These are phyloP conservation scores for Tragelaphus buxtoni DNA, from an alignment of 2,113 vertebrate species.

Conservation along the genomic window DNA sequence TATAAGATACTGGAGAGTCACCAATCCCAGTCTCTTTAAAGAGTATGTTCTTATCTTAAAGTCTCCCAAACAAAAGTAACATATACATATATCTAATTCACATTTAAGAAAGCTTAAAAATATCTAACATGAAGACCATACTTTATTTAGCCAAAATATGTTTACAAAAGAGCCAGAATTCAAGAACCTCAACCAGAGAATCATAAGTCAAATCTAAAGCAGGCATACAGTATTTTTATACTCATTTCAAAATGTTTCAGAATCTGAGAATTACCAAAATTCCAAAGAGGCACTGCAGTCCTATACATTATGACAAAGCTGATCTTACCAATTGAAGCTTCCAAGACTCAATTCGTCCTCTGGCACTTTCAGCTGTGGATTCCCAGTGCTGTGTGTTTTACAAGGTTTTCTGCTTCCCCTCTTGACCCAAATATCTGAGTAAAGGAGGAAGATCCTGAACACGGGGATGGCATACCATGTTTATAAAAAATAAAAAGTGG, in stretches of 20 bases:
- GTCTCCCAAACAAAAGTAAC: neutral
- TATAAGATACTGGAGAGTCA: neutral
- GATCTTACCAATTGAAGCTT: neutral
- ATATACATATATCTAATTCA: neutral
- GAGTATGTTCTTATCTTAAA: neutral
- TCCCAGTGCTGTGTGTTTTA: neutral
- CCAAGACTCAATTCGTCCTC: neutral
- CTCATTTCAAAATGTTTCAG: neutral
- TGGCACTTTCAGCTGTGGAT: neutral
- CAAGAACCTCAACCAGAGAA: neutral
- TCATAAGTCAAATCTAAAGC: neutral
- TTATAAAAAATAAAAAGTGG: neutral
- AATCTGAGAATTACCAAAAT: constrained; percentile 3
- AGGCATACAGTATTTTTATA: neutral
- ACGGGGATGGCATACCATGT: neutral
- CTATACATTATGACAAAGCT: neutral
- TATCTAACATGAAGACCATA: neutral
- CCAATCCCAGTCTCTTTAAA: neutral
- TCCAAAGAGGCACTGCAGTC: neutral
- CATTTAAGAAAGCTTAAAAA: neutral
- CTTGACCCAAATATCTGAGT: neutral
- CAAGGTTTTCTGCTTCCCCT: neutral
- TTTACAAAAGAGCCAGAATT: neutral
- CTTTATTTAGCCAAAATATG: neutral
- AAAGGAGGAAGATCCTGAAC: neutral